These are phyloP conservation scores for Rhinogobio ventralis DNA, from an alignment of 2,797 vertebrate genomes.

Conservation along the genomic window DNA sequence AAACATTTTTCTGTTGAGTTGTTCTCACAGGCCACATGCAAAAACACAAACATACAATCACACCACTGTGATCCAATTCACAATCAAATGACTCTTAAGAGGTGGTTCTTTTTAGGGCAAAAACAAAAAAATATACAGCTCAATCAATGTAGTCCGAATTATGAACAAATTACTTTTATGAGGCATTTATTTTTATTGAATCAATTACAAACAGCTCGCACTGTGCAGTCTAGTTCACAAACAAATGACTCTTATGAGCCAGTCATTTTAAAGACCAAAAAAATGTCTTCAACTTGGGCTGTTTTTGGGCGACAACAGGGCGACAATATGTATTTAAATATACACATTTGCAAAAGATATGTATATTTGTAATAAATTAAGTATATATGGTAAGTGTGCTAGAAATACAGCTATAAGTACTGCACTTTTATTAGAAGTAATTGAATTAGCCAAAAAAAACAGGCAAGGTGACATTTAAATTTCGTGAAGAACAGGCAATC, in stretches of 20 bases:
- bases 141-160: not conserved
- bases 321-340: not conserved
- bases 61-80: not conserved
- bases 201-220: too few relatives aligned
- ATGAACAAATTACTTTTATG: not conserved
- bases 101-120: not conserved
- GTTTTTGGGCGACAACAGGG: not conserved
- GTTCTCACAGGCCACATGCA: not conserved
- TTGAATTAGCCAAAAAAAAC: not conserved
- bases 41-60: not conserved
- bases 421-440: not conserved
- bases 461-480: constrained; percentile 2
- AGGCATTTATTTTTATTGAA: too few relatives aligned
- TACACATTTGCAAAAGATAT: not conserved
- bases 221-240: too few relatives aligned
- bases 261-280: too few relatives aligned
- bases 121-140: not conserved
- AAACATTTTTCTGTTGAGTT: not conserved
- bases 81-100: not conserved
- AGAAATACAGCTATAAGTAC: not conserved
- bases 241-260: too few relatives aligned
- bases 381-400: not conserved
- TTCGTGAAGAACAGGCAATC: not conserved
- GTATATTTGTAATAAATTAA: too few relatives aligned
- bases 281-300: not conserved